phyloP scores from a whole-genome alignment of 2,797 vertebrate genomes.

The Serranus cabrilla region DNA sequence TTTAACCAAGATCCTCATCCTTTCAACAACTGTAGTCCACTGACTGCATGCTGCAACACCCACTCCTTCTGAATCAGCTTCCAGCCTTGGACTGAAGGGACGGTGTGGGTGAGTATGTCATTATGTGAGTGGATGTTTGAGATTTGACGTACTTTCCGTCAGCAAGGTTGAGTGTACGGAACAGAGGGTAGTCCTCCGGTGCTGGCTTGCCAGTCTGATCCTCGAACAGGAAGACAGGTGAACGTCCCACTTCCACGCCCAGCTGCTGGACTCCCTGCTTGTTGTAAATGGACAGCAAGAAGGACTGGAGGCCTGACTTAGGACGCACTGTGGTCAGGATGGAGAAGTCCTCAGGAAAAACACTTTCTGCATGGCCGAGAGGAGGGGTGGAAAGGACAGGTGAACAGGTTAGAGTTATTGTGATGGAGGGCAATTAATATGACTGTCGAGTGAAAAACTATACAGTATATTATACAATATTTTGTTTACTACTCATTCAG shows the following conservation, averaged over 20 bases:
- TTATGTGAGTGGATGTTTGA: constrained; percentile 3
- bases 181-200: constrained; percentile 96
- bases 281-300: constrained; percentile 95
- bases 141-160: constrained; percentile 93
- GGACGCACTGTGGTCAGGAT: constrained; percentile 95
- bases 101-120: not conserved
- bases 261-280: constrained; percentile 95
- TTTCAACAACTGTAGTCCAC: not conserved
- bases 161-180: constrained; percentile 92
- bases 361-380: constrained; percentile 81
- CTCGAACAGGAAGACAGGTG: constrained; percentile 96
- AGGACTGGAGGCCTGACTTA: constrained; percentile 94
- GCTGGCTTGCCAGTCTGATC: constrained; percentile 94
- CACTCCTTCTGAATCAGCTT: constrained; percentile 21
- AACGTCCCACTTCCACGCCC: constrained; percentile 95
- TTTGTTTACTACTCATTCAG: not conserved
- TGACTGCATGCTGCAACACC: not conserved
- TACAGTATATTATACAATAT: not conserved
- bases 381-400: not conserved
- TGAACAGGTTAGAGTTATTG: not conserved
- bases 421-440: constrained; percentile 3
- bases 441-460: not conserved
- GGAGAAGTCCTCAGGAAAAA: constrained; percentile 97
- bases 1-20: not conserved
- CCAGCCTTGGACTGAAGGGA: not conserved